Evolutionary conservation across 2,888 invertebrate species (phyloP).

Genomic region (Terebella lapidaria): DNA sequence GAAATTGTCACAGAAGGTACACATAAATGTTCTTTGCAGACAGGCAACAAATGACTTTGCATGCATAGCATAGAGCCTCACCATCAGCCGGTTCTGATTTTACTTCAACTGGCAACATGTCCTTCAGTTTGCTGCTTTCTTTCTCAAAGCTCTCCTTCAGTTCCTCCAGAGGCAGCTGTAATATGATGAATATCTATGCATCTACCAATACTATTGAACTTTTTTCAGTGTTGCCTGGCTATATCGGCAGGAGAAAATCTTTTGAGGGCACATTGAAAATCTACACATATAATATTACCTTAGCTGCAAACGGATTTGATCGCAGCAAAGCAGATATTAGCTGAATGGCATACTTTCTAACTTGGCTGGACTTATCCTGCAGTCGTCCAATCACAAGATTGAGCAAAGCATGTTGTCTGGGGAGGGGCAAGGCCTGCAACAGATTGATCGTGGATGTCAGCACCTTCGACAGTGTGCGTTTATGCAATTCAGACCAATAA

Average conservation of each 20-base stretch:
- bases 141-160: constrained; percentile 61
- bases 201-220: too few species aligned
- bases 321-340: constrained; percentile 73
- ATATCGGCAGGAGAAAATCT: too few species aligned
- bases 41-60: too few species aligned
- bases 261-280: too few species aligned
- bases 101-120: constrained; percentile 47
- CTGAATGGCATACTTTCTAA: constrained; percentile 78
- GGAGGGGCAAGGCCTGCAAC: constrained; percentile 64
- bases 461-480: too few species aligned
- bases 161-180: constrained; percentile 57
- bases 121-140: constrained; percentile 63
- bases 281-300: too few species aligned
- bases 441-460: too few species aligned
- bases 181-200: neutral
- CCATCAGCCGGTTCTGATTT: neutral
- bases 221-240: too few species aligned
- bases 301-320: constrained; percentile 69
- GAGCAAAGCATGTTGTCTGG: constrained; percentile 66
- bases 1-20: too few species aligned
- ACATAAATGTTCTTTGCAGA: too few species aligned
- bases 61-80: too few species aligned
- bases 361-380: constrained; percentile 76
- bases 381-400: constrained; percentile 66
- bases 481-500: too few species aligned